These are phyloP conservation scores for Lutraria rhynchaena DNA, from an alignment of 1,140 invertebrate species.

Conservation along the genomic window DNA sequence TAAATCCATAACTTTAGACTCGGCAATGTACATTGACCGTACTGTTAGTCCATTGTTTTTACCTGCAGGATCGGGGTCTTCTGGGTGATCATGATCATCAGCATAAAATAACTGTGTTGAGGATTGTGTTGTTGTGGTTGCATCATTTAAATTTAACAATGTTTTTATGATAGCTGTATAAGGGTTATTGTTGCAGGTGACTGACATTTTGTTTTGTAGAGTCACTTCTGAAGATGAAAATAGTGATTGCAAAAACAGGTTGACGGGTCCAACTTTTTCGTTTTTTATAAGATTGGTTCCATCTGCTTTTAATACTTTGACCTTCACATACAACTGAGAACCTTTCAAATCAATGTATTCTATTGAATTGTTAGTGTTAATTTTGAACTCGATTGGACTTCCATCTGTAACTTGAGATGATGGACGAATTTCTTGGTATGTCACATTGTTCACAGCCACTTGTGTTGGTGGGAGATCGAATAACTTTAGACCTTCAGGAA, in stretches of 20 bases:
- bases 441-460: slow-evolving; percentile 29
- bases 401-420: slow-evolving; percentile 30
- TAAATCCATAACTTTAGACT: slow-evolving; percentile 37
- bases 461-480: slow-evolving; percentile 51
- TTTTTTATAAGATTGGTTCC: neutral
- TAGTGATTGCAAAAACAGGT: slow-evolving; percentile 38
- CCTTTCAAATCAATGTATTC: slow-evolving; percentile 10
- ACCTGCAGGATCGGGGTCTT: slow-evolving; percentile 12
- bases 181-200: slow-evolving; percentile 37
- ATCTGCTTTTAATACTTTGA: slow-evolving; percentile 16
- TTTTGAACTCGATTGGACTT: slow-evolving; percentile 43
- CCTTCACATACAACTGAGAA: slow-evolving; percentile 23
- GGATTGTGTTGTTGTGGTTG: slow-evolving; percentile 23
- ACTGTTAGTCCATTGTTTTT: slow-evolving; percentile 28
- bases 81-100: slow-evolving; percentile 37
- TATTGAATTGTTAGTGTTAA: slow-evolving; percentile 11
- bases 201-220: slow-evolving; percentile 27
- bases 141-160: slow-evolving; percentile 19
- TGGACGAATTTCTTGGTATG: slow-evolving; percentile 41
- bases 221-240: slow-evolving; percentile 27
- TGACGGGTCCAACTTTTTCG: slow-evolving; percentile 30
- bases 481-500: slow-evolving; percentile 16
- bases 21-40: neutral
- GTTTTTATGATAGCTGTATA: slow-evolving; percentile 40
- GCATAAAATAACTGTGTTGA: slow-evolving; percentile 26